Percentiles rank a stretch among this genome's conserved stretches.
These are phyloP conservation scores for Lophius piscatorius DNA, from an alignment of 2,113 vertebrate genomes.

Conservation along the genomic window DNA sequence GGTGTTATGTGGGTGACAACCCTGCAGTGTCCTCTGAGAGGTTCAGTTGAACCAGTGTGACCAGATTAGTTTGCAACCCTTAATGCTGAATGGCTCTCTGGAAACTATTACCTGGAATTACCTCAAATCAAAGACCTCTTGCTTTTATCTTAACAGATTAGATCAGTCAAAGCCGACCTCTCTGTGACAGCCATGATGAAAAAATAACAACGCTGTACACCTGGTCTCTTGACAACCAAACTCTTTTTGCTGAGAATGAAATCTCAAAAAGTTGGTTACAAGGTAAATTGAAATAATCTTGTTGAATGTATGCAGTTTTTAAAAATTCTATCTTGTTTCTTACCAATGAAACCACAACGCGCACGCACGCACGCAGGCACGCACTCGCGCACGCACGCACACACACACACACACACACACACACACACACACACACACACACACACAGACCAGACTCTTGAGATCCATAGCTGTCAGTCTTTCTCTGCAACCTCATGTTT, in stretches of 20 bases:
- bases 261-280: not conserved
- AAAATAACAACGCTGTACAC: constrained; percentile 44
- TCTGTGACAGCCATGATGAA: constrained; percentile 38
- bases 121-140: constrained; percentile 72
- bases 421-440: too few species aligned
- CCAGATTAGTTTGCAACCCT: constrained; percentile 70
- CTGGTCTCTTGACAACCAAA: constrained; percentile 22
- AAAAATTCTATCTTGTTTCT: too few species aligned
- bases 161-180: constrained; percentile 42
- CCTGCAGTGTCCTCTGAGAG: constrained; percentile 44
- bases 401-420: too few species aligned
- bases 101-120: constrained; percentile 79
- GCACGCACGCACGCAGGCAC: too few species aligned
- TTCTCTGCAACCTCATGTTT: constrained; percentile 29
- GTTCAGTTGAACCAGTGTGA: constrained; percentile 50
- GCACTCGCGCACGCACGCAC: too few species aligned
- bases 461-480: constrained; percentile 41
- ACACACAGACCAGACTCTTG: too few species aligned
- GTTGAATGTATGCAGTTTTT: too few species aligned
- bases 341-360: too few species aligned
- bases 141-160: constrained; percentile 68
- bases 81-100: constrained; percentile 61
- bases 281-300: too few species aligned
- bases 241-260: not conserved
- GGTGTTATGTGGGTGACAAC: constrained; percentile 50